Conservation (phyloP, 2,797 vertebrate genomes). For the Gymnoscopelus braueri region DNA sequence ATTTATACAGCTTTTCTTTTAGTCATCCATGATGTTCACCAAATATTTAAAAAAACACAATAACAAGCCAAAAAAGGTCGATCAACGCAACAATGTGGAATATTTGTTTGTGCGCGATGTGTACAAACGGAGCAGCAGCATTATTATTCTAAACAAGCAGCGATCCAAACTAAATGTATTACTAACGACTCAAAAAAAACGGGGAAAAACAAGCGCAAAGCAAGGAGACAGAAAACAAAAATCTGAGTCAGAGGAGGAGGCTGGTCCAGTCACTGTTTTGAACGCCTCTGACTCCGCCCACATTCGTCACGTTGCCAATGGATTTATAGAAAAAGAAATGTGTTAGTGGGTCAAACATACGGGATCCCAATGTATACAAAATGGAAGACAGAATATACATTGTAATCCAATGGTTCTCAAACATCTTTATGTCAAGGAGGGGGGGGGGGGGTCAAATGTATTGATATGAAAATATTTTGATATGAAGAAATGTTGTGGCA, state of each 20-base stretch:
- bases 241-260: conserved; percentile 17
- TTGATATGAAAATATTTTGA: background rate
- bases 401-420: background rate
- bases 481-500: too few relatives aligned
- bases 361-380: conserved; percentile 65
- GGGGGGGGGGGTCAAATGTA: too few relatives aligned
- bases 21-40: conserved; percentile 60
- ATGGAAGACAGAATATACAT: conserved; percentile 60
- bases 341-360: conserved; percentile 83
- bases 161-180: background rate
- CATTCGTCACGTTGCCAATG: conserved; percentile 41
- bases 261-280: conserved; percentile 60
- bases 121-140: conserved; percentile 38
- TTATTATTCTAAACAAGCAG: conserved; percentile 29
- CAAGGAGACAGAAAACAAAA: conserved; percentile 40
- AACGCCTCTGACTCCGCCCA: conserved; percentile 64
- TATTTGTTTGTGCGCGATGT: conserved; percentile 13
- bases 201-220: conserved; percentile 46
- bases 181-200: background rate
- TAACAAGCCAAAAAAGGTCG: conserved; percentile 36
- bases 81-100: conserved; percentile 22
- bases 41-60: conserved; percentile 1
- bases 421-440: background rate
- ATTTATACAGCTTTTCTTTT: conserved; percentile 64
- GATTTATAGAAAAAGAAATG: conserved; percentile 42